Evolutionary conservation across 2,888 invertebrate genomes (phyloP), one percentile per base, ranked within the genome.

Genomic region (Trichopoda pennipes): DNA sequence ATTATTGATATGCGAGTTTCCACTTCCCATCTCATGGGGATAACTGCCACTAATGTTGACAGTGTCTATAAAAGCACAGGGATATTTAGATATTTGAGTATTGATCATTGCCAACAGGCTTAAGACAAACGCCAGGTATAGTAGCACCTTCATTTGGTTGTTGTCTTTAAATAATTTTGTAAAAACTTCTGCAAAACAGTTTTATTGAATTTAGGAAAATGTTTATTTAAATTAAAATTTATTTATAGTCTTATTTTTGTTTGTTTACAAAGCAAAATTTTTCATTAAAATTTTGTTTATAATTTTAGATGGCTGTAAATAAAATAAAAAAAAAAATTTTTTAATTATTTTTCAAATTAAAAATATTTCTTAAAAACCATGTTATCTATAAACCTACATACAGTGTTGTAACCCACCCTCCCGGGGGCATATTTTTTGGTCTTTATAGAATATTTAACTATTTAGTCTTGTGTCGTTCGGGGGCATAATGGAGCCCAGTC

Each of bases 41-140:
- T 78, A 84, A 23, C 82, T 89, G 3, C 86, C 89, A 0, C 88
- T 89, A 28, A 91, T 88, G 58, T 91, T 90, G 4, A 88, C 86
- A 4, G 91, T 88, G 35, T 91, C 90, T 32, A 88, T 87, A 63
- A 88, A 90, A 32, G 87, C 86, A 66, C 91, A 91, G 6, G 90
- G 91, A 68, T 89, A 87, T 35, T 86, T 87, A 10, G 80, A 84
- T 66, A 85, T 85, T 73, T 86, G 86, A 32, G 84, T 28, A 49
- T 53, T 3, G 9, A 68, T 21, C 16, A 42, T 23, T 1, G 32
- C 83, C 78, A 86, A 85, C 72, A 86, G 84, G 23, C 83, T 51
- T 42, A 60, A 23, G 3, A 16, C 28, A 16, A 72, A 9, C n/a
- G 21, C 7, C 38, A 79, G 23, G 8, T 58, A 51, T 1, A 53